Base-by-base conservation (phyloP, 2,888 invertebrate species). In the Lucinisca nassula region DNA sequence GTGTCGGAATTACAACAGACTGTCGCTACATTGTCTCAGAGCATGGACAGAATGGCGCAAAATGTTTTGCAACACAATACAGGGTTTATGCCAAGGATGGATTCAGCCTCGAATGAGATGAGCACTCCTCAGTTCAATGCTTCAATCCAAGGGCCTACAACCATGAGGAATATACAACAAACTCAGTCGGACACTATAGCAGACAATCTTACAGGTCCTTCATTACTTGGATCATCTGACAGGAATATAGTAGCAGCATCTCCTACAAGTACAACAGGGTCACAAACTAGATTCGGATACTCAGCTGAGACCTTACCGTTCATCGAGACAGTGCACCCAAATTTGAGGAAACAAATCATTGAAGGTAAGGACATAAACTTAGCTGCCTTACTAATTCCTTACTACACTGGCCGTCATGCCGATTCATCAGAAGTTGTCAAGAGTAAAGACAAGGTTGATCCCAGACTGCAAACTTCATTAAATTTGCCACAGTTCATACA, bases 281-380 rank as follows among this genome's bases (percentile, higher is more conserved):
- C 51, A 21, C 8, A 58, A 27, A 75, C 51, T 4, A 51, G 49
- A 49, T 45, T 49, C n/a, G 84, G 78, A n/a, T 87, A 37, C 58
- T 8, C 75, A 21, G 75, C 75, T 4, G 87, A 82, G n/a, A 73
- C 84, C 2, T 35, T 84, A 27, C 82, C 79, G 0, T 40, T 73
- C 17, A 37, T 82, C 1, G 80, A 85, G 24, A 84, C 80, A 0
- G 73, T 78, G 14, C 55, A 51, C 17, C 81, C 78, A 0, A 49
- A 35, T 4, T 12, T 82, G 21, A 40, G 77, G 1, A 45, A 74
- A 51, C 78, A 85, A 30, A 85, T 82, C 21, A 37, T 45, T 0
- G 58, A 61, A 77, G 85, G 81, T 77, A 81, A 67, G 74, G 81
- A 85, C 27, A 21, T 81, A 1, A 85, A 85, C 32, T 35, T 85